phyloP scores from a whole-genome alignment of 2,888 invertebrate genomes.

The Eristalis arbustorum region DNA sequence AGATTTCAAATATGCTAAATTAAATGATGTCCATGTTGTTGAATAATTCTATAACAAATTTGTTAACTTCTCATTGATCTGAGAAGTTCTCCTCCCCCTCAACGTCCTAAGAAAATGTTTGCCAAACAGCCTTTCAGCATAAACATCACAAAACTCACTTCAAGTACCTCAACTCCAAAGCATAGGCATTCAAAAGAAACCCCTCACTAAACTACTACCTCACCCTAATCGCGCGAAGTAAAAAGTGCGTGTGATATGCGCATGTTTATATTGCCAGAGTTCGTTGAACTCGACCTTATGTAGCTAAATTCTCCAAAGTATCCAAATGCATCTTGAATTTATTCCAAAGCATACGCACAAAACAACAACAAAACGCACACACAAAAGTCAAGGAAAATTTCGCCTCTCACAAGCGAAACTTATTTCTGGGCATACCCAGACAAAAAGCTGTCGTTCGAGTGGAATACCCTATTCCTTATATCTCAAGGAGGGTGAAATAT shows the following conservation, averaged over 20 bases:
- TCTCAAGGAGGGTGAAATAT: slow-evolving; percentile 24
- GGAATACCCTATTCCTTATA: slow-evolving; percentile 33
- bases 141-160: not conserved
- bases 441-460: slow-evolving; percentile 27
- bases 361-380: too few species aligned
- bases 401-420: slow-evolving; percentile 20
- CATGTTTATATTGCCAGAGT: slow-evolving; percentile 59
- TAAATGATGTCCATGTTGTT: too few species aligned
- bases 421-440: slow-evolving; percentile 30
- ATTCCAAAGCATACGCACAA: slow-evolving; percentile 9
- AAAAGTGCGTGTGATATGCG: slow-evolving; percentile 63
- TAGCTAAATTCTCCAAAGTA: slow-evolving; percentile 33
- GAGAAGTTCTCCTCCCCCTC: too few species aligned
- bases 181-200: not conserved
- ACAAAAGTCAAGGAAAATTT: not conserved
- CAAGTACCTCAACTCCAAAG: slow-evolving; percentile 6
- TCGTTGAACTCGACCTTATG: slow-evolving; percentile 60
- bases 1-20: too few species aligned
- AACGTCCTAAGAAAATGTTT: not conserved
- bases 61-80: too few species aligned
- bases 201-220: slow-evolving; percentile 21
- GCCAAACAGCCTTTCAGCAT: not conserved
- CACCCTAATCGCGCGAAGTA: slow-evolving; percentile 39
- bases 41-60: too few species aligned
- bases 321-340: slow-evolving; percentile 23